Base-by-base conservation (phyloP, 2,888 invertebrate genomes). In the Seira musarum region DNA sequence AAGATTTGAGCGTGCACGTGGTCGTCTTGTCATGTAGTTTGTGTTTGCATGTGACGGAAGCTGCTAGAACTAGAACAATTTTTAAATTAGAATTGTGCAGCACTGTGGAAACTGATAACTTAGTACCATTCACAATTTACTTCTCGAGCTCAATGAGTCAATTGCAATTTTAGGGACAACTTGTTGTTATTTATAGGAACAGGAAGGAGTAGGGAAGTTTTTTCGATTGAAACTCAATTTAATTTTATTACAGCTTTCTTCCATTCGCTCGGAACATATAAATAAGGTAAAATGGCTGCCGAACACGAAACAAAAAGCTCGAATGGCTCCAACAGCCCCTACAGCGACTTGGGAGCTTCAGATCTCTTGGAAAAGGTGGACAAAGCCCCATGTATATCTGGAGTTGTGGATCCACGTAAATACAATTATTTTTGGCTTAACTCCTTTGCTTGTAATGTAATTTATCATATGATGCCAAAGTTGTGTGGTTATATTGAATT, bases 381-480 rank as follows among this genome's bases (percentile, higher is more conserved):
- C 40, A 61, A 70, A 21, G 78, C 76, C 21, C 72, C 83, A 49
- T 81, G 82, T 65, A 49, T 85, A 17, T 68, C 83, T 8, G 49
- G 80, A 3, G 80, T 85, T 19, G 79, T 85, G 57, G 76, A 81
- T 82, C 85, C 85, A 85, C 81, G 85, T 85, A 85, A 85, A n/a
- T n/a, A n/a, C n/a, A n/a, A n/a, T n/a, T n/a, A n/a, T n/a, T 66
- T 0, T 30, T 35, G 25, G n/a, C 40, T 30, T 70, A 25, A 65
- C 72, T 69, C 22, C 30, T 19, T 0, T 60, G 70, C 66, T 49
- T 66, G 15, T 68, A 10, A 8, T 72, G 17, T 35, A n/a, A 25
- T 22, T 25, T 46, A 40, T 24, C 15, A 21, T 3, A 10, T 35
- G 63, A 25, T 65, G 21, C 40, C n/a, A n/a, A 30, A 61, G 57